These are phyloP conservation scores for Stictocephala bisonia DNA, from an alignment of 2,888 invertebrate genomes.

Conservation along the genomic window DNA sequence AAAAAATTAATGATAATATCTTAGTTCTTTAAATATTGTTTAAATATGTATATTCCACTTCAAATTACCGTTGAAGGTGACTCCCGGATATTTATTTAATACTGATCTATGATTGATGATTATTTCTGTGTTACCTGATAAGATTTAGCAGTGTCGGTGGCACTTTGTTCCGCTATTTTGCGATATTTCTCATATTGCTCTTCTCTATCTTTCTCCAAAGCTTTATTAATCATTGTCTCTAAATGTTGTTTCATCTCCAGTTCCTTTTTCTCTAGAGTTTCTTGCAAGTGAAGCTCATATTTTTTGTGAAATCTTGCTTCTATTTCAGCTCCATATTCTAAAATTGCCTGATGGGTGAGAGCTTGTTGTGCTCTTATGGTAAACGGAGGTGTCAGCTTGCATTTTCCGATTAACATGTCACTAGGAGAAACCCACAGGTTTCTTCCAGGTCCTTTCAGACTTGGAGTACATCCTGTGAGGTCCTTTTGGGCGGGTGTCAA, in stretches of 20 bases:
- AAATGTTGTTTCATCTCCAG: conserved; percentile 58
- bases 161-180: neutral
- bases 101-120: too few species aligned
- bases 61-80: too few species aligned
- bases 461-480: conserved; percentile 62
- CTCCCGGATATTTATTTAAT: too few species aligned
- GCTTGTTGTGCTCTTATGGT: conserved; percentile 46
- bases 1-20: too few species aligned
- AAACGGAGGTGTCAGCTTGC: conserved; percentile 61
- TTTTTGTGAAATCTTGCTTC: conserved; percentile 54
- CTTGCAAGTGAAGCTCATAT: conserved; percentile 55
- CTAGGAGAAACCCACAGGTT: conserved; percentile 66
- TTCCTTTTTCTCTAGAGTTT: conserved; percentile 57
- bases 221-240: conserved; percentile 52
- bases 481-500: conserved; percentile 61
- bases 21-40: too few species aligned
- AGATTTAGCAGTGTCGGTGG: neutral
- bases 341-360: conserved; percentile 48
- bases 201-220: neutral
- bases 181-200: neutral
- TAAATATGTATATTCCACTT: too few species aligned
- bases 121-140: conserved; percentile 28
- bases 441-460: conserved; percentile 63
- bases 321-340: conserved; percentile 45
- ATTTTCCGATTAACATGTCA: conserved; percentile 64